These are phyloP conservation scores for Nibea albiflora DNA, from an alignment of 2,113 vertebrate genomes.

Conservation along the genomic window DNA sequence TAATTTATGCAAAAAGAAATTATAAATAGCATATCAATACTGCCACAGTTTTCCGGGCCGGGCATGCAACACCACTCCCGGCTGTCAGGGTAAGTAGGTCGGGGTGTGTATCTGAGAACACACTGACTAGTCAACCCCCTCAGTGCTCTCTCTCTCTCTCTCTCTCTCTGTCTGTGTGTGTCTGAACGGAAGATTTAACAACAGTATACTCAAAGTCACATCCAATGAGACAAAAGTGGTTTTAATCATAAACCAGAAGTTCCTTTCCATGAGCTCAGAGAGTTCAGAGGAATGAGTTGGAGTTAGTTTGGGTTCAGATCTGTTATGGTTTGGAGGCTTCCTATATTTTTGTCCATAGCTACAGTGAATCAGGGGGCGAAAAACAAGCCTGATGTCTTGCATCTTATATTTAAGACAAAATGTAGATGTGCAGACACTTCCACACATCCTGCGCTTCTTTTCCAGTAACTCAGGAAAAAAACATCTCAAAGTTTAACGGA, in stretches of 20 bases:
- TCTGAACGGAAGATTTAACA: conserved; percentile 59
- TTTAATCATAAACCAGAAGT: conserved; percentile 57
- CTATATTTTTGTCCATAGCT: not conserved
- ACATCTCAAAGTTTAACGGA: conserved; percentile 29
- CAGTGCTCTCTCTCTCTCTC: conserved; percentile 21
- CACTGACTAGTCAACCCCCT: conserved; percentile 32
- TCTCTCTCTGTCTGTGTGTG: conserved; percentile 27
- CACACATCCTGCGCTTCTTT: not conserved
- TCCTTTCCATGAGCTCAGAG: conserved; percentile 47
- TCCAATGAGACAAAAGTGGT: conserved; percentile 58
- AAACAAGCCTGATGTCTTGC: conserved; percentile 28
- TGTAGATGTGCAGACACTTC: not conserved
- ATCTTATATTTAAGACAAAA: conserved; percentile 35
- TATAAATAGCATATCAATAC: conserved; percentile 85
- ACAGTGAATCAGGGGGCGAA: conserved; percentile 7
- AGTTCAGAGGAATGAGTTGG: conserved; percentile 44
- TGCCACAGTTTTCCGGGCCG: conserved; percentile 69
- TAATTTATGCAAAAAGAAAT: conserved; percentile 83
- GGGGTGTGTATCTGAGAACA: conserved; percentile 50
- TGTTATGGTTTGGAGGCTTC: conserved; percentile 42
- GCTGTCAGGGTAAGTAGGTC: conserved; percentile 79
- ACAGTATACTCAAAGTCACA: conserved; percentile 41
- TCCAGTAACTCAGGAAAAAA: not conserved
- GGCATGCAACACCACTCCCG: conserved; percentile 66
- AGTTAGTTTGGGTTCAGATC: conserved; percentile 13